Evolutionary conservation across 2,113 vertebrate species (phyloP), one percentile per base, ranked within the genome.

Genomic region (Xenopus borealis): DNA sequence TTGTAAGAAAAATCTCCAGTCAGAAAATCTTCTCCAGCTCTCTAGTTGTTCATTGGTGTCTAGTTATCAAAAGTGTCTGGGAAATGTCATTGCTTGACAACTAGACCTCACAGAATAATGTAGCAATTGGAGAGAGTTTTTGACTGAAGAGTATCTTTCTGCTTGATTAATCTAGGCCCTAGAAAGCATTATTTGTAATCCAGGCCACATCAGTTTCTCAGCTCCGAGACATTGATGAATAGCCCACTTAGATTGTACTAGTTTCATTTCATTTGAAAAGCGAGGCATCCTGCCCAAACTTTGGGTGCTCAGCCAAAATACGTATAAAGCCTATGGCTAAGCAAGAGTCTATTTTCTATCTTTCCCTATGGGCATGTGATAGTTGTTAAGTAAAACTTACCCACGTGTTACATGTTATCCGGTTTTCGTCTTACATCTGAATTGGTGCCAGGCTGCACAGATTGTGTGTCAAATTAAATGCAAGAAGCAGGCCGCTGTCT

Each of bases 401-500:
- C 79, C 71, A 83, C 75, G 74, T 85, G 69, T 88, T 86, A 86
- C 77, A 84, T 89, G 86, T 87, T 82, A 72, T 79, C 63, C 0
- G 73, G 80, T 86, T 88, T 89, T 86, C 72, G 84, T 78, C 84
- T 86, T 77, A 80, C 50, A 72, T 85, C 81, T 89, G 87, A 91
- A 89, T 78, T 85, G 72, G 71, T 83, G 78, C 82, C 86, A 89
- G 69, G 85, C 89, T 74, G 82, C 85, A 86, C 84, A 91, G 83
- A 84, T 88, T 88, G 83, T 82, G 44, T 89, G 82, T 89, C 85
- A 89, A 81, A 66, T 87, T 82, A 82, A 85, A 78, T 83, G 86
- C 82, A 86, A 81, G 79, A 87, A 85, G 74, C 81, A 83, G 81
- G 80, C 83, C 82, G 85, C 76, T 85, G 78, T 85, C 79, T 86